Base-by-base conservation (phyloP, 2,113 vertebrate species). In the Apodemus speciosus region DNA sequence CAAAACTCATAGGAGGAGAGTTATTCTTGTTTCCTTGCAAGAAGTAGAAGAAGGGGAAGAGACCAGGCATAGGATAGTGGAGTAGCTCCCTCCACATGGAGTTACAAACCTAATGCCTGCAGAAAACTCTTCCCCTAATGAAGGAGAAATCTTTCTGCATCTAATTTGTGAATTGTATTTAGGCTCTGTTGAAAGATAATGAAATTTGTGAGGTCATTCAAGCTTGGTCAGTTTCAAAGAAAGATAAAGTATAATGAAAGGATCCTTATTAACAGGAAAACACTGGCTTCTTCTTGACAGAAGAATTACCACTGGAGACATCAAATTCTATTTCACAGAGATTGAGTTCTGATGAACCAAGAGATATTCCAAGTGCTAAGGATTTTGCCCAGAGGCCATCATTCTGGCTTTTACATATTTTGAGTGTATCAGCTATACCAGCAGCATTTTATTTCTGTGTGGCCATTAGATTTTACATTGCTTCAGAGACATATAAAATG, bases 391-490 rank as follows among this genome's bases (percentile, higher is more conserved):
- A 2, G 16, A 64, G 76, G 84, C 80, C 32, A 32, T 88, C 25
- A 58, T 85, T 87, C 32, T 15, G 40, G n/a, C 49, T n/a, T 86
- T 66, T 72, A 40, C 27, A 92, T 72, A 77, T 62, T 95, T 83
- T 88, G 80, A 94, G 80, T 56, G 43, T 51, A 95, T 92, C 79
- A 88, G 53, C 84, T 94, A 60, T 51, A 92, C 38, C 71, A 91
- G 35, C 86, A 89, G 32, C 35, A 53, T 71, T 94, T 91, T 75
- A 85, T 83, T n/a, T 27, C 60, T 91, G 43, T 27, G 85, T 96
- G 16, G 1, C 87, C 91, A 93, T 94, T 96, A 94, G 83, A 92
- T 93, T 96, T 92, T 91, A 62, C 90, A 68, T 93, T 87, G 81
- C 66, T 92, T 10, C n/a, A 91, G 84, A 95, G 71, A 92, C 51